Evolutionary conservation across 2,888 invertebrate genomes (phyloP).

Genomic region (Catotricha subobsoleta): DNA sequence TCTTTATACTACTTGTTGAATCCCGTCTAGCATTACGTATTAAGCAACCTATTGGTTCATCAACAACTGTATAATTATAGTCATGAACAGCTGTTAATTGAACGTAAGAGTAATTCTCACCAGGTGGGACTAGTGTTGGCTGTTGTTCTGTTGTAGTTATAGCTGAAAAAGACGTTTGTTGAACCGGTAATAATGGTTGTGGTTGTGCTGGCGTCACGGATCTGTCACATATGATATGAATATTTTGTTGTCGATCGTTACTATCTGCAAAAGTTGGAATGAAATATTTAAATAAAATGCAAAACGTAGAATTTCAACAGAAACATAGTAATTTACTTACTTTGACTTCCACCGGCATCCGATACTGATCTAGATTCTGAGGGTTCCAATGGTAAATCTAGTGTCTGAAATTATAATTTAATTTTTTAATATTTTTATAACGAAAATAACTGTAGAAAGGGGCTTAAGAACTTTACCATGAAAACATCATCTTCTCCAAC

Average conservation of each 20-base stretch:
- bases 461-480: slow-evolving; percentile 47
- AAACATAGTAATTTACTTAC: slow-evolving; percentile 16
- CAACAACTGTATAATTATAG: slow-evolving; percentile 58
- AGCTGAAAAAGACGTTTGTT: neutral
- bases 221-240: slow-evolving; percentile 44
- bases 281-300: neutral
- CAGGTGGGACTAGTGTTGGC: slow-evolving; percentile 22
- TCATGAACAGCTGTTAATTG: slow-evolving; percentile 51
- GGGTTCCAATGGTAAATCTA: slow-evolving; percentile 67
- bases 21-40: slow-evolving; percentile 28
- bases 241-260: slow-evolving; percentile 25
- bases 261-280: neutral
- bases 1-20: slow-evolving; percentile 45
- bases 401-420: slow-evolving; percentile 40
- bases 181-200: slow-evolving; percentile 13
- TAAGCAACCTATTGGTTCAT: slow-evolving; percentile 26
- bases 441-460: slow-evolving; percentile 1
- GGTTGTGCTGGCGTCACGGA: slow-evolving; percentile 24
- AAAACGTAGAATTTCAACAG: neutral
- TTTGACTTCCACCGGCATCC: slow-evolving; percentile 34
- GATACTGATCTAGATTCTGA: slow-evolving; percentile 63
- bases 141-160: slow-evolving; percentile 11
- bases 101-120: slow-evolving; percentile 67
- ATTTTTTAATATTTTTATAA: neutral
- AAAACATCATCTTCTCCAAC: slow-evolving; percentile 88